These are phyloP conservation scores for Grantiella picta DNA, from an alignment of 2,113 vertebrate species.

Conservation along the genomic window DNA sequence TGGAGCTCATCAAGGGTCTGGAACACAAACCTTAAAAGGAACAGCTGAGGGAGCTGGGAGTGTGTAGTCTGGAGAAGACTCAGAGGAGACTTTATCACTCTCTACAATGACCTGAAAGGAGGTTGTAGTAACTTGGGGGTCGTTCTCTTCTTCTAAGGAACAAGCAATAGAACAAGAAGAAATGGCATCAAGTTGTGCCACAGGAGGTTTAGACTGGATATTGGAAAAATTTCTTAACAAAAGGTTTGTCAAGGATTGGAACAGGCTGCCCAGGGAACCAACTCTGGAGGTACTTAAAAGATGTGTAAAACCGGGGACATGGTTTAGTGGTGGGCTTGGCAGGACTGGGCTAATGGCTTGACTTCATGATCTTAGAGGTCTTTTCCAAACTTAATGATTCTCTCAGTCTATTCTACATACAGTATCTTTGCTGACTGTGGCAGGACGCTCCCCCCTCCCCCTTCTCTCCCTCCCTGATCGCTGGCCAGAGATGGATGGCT, in stretches of 20 bases:
- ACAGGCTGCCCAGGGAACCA: not conserved
- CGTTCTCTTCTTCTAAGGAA: not conserved
- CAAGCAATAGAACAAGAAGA: not conserved
- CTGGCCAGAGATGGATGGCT: too few relatives aligned
- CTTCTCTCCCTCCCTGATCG: too few relatives aligned
- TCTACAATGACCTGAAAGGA: not conserved
- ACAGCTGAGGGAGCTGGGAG: not conserved
- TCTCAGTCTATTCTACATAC: not conserved
- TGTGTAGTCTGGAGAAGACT: not conserved
- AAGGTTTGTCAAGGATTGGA: not conserved
- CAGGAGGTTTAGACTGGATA: not conserved
- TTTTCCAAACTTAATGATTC: not conserved
- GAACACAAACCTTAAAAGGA: not conserved
- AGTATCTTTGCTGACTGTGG: not conserved
- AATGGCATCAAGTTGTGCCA: not conserved
- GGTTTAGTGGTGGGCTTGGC: not conserved
- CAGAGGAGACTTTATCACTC: not conserved
- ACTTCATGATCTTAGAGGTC: not conserved
- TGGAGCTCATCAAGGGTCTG: not conserved
- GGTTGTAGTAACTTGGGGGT: not conserved
- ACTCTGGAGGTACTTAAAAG: fast-evolving
- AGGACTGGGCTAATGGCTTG: not conserved
- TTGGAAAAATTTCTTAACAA: not conserved
- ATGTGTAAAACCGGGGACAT: not conserved
- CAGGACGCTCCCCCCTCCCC: too few relatives aligned